Conservation (phyloP, 2,888 invertebrate genomes). For the Pocota personata region DNA sequence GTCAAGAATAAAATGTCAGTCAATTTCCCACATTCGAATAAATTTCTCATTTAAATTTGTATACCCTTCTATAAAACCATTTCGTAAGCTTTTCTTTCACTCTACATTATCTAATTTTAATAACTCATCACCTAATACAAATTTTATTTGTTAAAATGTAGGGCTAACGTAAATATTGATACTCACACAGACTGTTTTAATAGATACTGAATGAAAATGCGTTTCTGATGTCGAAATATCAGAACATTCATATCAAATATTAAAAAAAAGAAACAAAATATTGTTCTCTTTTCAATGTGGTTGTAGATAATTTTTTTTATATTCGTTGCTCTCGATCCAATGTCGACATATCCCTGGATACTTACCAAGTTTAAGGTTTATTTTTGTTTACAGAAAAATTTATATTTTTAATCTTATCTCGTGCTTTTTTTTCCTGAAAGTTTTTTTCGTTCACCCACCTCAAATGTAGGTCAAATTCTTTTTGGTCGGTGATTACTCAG, state of each 20-base stretch:
- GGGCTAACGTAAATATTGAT: constrained; percentile 19
- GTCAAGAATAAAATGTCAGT: too few relatives aligned
- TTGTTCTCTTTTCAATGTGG: constrained; percentile 24
- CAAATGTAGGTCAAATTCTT: constrained; percentile 68
- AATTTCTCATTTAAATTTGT: background rate
- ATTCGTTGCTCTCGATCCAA: constrained; percentile 66
- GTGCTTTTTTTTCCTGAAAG: constrained; percentile 13
- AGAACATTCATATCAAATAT: constrained; percentile 16
- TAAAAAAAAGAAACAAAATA: background rate
- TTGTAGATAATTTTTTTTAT: constrained; percentile 50
- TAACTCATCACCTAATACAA: constrained; percentile 3
- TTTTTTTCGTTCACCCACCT: constrained; percentile 49
- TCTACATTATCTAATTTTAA: background rate
- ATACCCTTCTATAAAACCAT: background rate
- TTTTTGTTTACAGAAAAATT: constrained; percentile 79
- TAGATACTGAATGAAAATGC: constrained; percentile 34
- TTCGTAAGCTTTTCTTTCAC: background rate
- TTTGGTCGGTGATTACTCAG: constrained; percentile 60
- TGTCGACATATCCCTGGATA: constrained; percentile 79
- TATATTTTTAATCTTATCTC: constrained; percentile 73
- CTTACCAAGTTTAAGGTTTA: constrained; percentile 81
- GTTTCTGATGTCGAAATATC: constrained; percentile 55
- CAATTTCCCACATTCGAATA: too few relatives aligned
- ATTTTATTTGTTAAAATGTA: constrained; percentile 26
- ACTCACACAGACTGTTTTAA: background rate